Evolutionary conservation across 2,113 vertebrate species (phyloP), one percentile per base, ranked within the genome.

Genomic region (Vicugna pacos): DNA sequence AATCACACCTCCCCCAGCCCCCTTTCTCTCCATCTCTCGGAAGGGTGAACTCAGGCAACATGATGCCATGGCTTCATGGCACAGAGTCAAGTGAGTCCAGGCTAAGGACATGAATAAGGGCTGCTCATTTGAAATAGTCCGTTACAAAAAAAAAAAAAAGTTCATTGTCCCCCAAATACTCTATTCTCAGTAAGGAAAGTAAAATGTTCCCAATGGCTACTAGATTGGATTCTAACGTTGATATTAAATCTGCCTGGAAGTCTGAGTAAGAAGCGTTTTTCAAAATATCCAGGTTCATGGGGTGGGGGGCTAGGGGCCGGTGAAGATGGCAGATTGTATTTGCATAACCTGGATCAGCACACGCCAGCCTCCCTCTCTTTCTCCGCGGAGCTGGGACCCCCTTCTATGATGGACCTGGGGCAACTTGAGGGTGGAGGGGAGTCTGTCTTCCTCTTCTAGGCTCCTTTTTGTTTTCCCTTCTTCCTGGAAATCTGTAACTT

Each of bases 401-500:
- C 50, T 77, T 46, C 67, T 19, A 7, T 42, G n/a, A 26, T 9
- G 62, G 42, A 50, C 12, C 20, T 17, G 1, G 26, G 69, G 76
- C 50, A 9, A 76, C 14, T 75, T 20, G 12, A 77, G 84, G 52
- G 38, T n/a, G 56, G n/a, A 38, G 14, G 38, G 67, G 52, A 64
- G 46, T 69, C 67, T 89, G 86, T 50, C n/a, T 95, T 48, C 24
- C 72, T 72, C 65, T 42, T 93, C 38, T 86, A 69, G 79, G 9
- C 19, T 96, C 73, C 86, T 76, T 60, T 92, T 76, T 89, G n/a
- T 83, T 72, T 77, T 76, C 13, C 26, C 13, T n/a, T 81, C 83
- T 97, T 96, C 81, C 91, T 98, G 98, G 97, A 97, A 97, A 96
- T 82, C 85, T 97, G 83, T 93, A 95, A 96, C 58, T 65, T 70